A percentile compares a stretch with the other conserved stretches of the same genome.
Conservation (phyloP, 2,113 vertebrate species). For the Silurus asotus region DNA sequence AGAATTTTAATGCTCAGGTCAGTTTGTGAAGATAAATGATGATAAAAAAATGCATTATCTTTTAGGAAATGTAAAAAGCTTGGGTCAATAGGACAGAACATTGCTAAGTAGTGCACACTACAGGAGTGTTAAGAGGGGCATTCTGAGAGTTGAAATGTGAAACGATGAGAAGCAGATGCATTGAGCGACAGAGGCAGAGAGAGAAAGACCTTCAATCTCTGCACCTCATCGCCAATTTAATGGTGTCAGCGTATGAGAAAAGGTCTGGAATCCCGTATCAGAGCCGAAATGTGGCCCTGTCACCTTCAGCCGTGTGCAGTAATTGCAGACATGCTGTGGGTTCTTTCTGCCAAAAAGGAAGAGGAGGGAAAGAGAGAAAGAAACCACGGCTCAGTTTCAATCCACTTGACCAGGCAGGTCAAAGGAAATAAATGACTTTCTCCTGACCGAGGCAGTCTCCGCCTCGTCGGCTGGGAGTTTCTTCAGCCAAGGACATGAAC, state of each 20-base stretch:
- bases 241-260: slow-evolving; percentile 68
- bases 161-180: slow-evolving; percentile 42
- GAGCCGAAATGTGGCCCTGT: slow-evolving; percentile 68
- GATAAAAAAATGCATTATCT: too few species aligned
- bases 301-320: slow-evolving; percentile 76
- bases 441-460: slow-evolving; percentile 73
- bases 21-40: neutral
- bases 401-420: slow-evolving; percentile 79
- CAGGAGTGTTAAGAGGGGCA: slow-evolving; percentile 37
- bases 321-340: slow-evolving; percentile 75
- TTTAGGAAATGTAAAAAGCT: neutral
- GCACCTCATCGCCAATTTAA: slow-evolving; percentile 58
- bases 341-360: slow-evolving; percentile 58
- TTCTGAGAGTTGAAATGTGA: slow-evolving; percentile 53
- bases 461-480: slow-evolving; percentile 65
- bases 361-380: slow-evolving; percentile 68
- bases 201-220: slow-evolving; percentile 41
- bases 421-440: slow-evolving; percentile 84
- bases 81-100: neutral
- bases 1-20: neutral
- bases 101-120: slow-evolving; percentile 9
- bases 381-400: slow-evolving; percentile 77
- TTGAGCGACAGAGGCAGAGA: neutral
- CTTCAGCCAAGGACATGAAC: slow-evolving; percentile 59
- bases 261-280: slow-evolving; percentile 70